Base-by-base conservation (phyloP, 30 jellyfish, hydroid and myxozoan species). In the Nemopilema nomurai region DNA sequence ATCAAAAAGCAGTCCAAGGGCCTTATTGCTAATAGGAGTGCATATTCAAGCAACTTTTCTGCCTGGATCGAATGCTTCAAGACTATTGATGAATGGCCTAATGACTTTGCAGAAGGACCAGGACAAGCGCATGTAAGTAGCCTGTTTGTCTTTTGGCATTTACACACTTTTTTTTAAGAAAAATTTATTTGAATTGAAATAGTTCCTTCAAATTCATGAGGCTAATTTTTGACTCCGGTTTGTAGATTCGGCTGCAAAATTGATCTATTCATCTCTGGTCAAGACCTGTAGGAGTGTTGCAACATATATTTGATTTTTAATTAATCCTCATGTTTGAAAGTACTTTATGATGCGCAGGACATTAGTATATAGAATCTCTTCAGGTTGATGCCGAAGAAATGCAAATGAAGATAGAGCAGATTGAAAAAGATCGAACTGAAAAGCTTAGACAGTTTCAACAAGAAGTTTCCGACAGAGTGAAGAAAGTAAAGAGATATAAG, bases 391-490 rank as follows among this genome's bases (percentile, higher is more conserved):
- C 93, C 8, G 74, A 71, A 67, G 85, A 71, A 31, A 62, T 84
- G 66, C 93, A 84, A 49, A 87, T 70, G 49, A 84, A 84, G 82
- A 21, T 74, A 1, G 75, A 83, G 28, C 90, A 77, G 24, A 65
- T 85, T 62, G 86, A 79, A 24, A 72, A 63, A 50, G 91, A 85
- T 28, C 87, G 86, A 26, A 76, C 76, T n/a, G 90, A 91, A 41
- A 91, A 69, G 72, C 82, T 91, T 78, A 73, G 69, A 62, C 76
- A 81, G 51, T 91, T 91, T 64, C 98, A 86, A 50, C 82, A 72
- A 29, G 96, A 91, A 26, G 98, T 91, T 57, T 33, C 84, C 1
- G 66, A 80, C 23, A 79, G 98, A 68, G 98, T 91, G 28, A 73
- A 31, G 71, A 27, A 69, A 0, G 28, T 66, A 9, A 84, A 81